Conservation (phyloP, 2,113 vertebrate genomes). For the Paracanthobrama guichenoti region DNA sequence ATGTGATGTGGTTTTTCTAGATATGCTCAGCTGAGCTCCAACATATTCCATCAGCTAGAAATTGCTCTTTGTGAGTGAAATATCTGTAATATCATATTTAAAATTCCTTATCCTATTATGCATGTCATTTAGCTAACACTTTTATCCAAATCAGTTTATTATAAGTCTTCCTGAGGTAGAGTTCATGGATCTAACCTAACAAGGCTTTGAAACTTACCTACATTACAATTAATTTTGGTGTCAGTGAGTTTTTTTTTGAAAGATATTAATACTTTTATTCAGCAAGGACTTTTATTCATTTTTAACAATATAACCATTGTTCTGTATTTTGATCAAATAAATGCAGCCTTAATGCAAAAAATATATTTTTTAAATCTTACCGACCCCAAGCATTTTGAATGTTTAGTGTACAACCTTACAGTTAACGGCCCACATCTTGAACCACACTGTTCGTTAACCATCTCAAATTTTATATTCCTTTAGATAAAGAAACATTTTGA, state of each 20-base stretch:
- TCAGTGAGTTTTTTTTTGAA: neutral
- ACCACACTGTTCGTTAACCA: too few species aligned
- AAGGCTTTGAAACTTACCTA: neutral
- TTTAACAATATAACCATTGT: too few species aligned
- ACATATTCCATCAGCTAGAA: neutral
- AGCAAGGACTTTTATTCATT: neutral
- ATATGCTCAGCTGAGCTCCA: neutral
- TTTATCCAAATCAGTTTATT: neutral
- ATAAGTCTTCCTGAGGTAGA: neutral
- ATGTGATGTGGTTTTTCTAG: neutral
- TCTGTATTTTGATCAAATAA: too few species aligned
- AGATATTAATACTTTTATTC: neutral
- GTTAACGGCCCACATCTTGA: too few species aligned
- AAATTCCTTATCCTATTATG: neutral
- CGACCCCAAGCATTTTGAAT: too few species aligned
- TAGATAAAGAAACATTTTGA: too few species aligned
- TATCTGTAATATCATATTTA: neutral
- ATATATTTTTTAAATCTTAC: too few species aligned
- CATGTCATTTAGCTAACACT: neutral
- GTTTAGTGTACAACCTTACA: too few species aligned
- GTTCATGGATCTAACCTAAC: neutral
- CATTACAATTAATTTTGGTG: neutral
- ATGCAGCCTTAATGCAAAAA: too few species aligned
- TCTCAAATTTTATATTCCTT: too few species aligned
- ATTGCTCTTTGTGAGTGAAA: neutral